A percentile compares a stretch with the other conserved stretches of the same genome.
Conservation (phyloP, 2,888 invertebrate genomes). For the Rhopalosiphum nymphaeae region DNA sequence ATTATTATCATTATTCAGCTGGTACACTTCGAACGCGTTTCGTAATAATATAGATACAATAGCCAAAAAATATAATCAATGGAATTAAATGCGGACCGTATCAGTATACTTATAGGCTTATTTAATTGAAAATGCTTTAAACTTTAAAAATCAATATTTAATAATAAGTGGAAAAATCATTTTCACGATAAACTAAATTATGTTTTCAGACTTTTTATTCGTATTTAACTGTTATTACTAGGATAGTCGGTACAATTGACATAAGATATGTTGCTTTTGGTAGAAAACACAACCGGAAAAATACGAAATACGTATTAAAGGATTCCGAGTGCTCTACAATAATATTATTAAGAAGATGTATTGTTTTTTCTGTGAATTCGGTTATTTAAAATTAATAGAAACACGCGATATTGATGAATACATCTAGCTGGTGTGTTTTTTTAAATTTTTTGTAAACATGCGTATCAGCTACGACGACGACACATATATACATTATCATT, state of each 20-base stretch:
- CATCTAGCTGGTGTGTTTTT: not conserved
- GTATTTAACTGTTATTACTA: too few species aligned
- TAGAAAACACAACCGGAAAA: not conserved
- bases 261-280: too few species aligned
- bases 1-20: not conserved
- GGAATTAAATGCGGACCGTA: not conserved
- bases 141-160: too few species aligned
- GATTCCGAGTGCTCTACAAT: not conserved
- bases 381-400: not conserved
- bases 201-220: too few species aligned
- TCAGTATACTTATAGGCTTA: not conserved
- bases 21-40: not conserved
- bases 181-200: not conserved
- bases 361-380: not conserved
- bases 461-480: not conserved
- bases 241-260: too few species aligned
- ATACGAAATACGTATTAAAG: not conserved
- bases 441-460: conserved; percentile 40
- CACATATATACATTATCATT: not conserved
- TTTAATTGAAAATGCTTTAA: too few species aligned
- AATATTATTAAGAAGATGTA: not conserved
- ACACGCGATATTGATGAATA: not conserved
- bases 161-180: not conserved
- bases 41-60: not conserved
- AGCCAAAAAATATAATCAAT: not conserved